Base-by-base conservation (phyloP, 2,888 invertebrate genomes). In the Hylaea fasciaria region DNA sequence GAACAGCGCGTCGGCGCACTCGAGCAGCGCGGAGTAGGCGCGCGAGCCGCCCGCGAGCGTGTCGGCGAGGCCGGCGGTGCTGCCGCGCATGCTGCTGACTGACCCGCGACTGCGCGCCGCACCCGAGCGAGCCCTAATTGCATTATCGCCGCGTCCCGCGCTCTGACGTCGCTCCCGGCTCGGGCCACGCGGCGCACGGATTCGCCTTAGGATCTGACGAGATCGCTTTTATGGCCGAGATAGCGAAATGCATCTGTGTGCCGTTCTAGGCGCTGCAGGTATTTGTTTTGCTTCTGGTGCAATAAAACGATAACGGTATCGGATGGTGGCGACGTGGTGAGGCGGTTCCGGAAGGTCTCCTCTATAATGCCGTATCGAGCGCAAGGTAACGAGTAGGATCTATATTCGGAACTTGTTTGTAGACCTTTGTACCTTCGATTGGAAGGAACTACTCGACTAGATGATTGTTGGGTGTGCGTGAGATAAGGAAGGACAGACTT, bases 1-100 rank as follows among this genome's bases (percentile, higher is more conserved):
- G 82, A 97, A 93, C 16, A 95, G 78, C 37, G 94, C 93, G 85
- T 97, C 97, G 65, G 97, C 89, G 69, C 95, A 82, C 64, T 95
- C 94, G 53, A 97, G 92, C 51, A 96, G 86, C 64, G 78, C 88
- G 76, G 81, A 83, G 81, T 81, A 86, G 72, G 83, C 86, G 73
- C 86, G 86, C 78, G 93, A 93, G 64, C 91, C 92, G 74, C 93
- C 92, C 81, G 93, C 93, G 73, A 94, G 91, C 76, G 93, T 93
- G 77, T 94, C 94, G 68, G 94, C 93, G 74, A 95, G 91, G 57
- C 95, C 95, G 76, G 94, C 94, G 69, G 93, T 94, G 87, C 95
- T 94, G 77, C 94, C 94, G 78, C 95, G 94, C 94, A 95, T 94
- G 29, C 54, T 46, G 67, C 73, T 77, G 83, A 86, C 81, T 85